phyloP scores from a whole-genome alignment of 2,797 vertebrate genomes.

The Pteronotus mesoamericanus region DNA sequence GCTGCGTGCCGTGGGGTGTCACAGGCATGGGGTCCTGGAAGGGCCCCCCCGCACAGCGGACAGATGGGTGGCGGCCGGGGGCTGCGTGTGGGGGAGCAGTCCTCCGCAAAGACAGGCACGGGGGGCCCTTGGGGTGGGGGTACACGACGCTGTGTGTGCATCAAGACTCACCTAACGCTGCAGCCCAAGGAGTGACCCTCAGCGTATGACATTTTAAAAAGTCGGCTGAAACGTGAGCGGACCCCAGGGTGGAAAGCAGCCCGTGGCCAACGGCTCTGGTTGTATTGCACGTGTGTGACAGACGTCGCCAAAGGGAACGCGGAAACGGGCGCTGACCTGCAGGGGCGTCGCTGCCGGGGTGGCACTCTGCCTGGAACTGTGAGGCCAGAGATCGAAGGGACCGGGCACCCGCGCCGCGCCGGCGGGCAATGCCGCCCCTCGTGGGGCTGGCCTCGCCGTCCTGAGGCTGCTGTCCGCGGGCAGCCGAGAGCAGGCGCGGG shows the following conservation, averaged over 20 bases:
- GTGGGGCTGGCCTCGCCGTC: rapidly evolving
- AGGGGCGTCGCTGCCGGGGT: rapidly evolving
- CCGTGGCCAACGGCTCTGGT: rapidly evolving
- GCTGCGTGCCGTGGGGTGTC: rapidly evolving
- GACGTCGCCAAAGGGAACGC: rapidly evolving
- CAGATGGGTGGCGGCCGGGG: not conserved
- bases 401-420: rapidly evolving
- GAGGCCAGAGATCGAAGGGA: not conserved
- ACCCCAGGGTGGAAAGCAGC: no score
- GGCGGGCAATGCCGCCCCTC: rapidly evolving
- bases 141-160: rapidly evolving
- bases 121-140: rapidly evolving
- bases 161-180: rapidly evolving
- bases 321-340: rapidly evolving
- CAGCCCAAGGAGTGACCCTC: not conserved
- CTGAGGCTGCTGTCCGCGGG: rapidly evolving
- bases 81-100: not conserved
- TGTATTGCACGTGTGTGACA: rapidly evolving
- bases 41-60: not conserved
- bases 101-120: rapidly evolving
- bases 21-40: not conserved
- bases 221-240: not conserved
- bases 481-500: rapidly evolving
- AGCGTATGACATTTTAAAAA: rapidly evolving
- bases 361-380: rapidly evolving